These are phyloP conservation scores for Oligia latruncula DNA, from an alignment of 2,888 invertebrate species.

Conservation along the genomic window DNA sequence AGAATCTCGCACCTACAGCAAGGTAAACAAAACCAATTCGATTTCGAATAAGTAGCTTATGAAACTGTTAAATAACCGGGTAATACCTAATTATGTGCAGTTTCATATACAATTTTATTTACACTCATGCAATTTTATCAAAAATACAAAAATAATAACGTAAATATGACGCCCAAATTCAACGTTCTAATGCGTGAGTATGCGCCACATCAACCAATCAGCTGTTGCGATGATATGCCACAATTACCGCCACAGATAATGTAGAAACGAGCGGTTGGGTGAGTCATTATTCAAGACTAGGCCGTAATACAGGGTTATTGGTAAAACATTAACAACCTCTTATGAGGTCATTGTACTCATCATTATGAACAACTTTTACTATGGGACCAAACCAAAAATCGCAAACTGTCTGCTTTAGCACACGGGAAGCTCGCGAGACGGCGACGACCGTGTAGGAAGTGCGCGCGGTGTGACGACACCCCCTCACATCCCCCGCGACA, in stretches of 20 bases:
- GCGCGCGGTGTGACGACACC: slow-evolving; percentile 5
- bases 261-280: background rate
- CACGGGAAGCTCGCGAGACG: background rate
- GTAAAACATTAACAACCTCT: too few relatives aligned
- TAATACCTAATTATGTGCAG: background rate
- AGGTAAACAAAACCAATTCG: background rate
- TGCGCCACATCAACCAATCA: background rate
- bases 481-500: background rate
- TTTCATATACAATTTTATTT: background rate
- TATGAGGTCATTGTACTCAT: too few relatives aligned
- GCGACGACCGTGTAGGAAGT: slow-evolving; percentile 7
- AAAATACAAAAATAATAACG: background rate
- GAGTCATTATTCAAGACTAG: background rate
- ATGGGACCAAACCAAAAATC: too few relatives aligned
- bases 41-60: background rate
- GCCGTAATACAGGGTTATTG: background rate
- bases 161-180: background rate
- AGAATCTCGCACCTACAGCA: background rate
- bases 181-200: background rate
- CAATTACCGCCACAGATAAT: background rate
- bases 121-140: background rate
- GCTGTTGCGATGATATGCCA: background rate
- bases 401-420: too few relatives aligned
- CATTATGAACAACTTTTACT: too few relatives aligned
- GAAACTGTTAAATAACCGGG: background rate